Conservation (phyloP, 1,140 invertebrate species). For the Xylocopa sonorina region DNA sequence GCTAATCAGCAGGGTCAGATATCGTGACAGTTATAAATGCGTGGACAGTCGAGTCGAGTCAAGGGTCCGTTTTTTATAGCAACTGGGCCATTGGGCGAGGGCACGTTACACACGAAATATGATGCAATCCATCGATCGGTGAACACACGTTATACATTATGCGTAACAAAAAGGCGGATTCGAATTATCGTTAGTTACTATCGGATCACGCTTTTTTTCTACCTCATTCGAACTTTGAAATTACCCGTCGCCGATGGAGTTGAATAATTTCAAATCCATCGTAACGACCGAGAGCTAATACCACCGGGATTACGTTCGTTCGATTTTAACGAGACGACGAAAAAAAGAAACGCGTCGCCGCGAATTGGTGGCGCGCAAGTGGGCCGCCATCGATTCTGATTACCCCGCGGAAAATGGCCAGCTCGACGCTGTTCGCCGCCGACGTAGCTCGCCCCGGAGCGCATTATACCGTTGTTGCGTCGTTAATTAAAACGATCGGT, state of each 20-base stretch:
- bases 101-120: no score
- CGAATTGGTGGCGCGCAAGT: neutral
- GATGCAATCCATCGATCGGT: no score
- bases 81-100: no score
- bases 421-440: conserved; percentile 23
- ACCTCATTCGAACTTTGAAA: neutral
- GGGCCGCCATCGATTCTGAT: conserved; percentile 29
- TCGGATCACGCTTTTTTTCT: neutral
- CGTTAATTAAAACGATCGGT: conserved; percentile 65
- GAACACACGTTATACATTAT: no score
- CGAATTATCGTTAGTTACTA: neutral
- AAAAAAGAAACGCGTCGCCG: neutral
- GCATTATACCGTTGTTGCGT: conserved; percentile 35
- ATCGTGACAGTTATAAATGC: no score
- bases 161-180: neutral
- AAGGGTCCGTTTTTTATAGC: no score
- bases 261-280: neutral
- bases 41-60: no score
- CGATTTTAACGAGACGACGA: neutral
- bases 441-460: conserved; percentile 11
- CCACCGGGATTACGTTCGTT: neutral
- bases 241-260: neutral
- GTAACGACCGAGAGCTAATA: neutral
- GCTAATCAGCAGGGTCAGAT: no score
- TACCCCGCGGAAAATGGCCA: conserved; percentile 25